These are phyloP conservation scores for Argyrosomus regius DNA, from an alignment of 2,797 vertebrate genomes.

Conservation along the genomic window DNA sequence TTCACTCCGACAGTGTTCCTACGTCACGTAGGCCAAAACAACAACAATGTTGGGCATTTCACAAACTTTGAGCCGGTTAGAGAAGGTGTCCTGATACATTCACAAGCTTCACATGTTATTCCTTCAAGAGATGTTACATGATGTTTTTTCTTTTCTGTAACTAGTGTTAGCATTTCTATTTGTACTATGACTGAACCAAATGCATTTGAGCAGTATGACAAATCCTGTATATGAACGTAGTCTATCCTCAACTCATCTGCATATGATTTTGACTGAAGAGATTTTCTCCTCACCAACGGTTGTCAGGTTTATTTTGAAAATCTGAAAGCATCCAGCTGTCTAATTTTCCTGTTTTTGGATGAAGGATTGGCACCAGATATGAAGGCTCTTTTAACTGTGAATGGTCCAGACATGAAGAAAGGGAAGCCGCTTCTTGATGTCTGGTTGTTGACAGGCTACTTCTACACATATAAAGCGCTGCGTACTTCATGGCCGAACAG, in stretches of 20 bases:
- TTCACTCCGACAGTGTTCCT: conserved; percentile 38
- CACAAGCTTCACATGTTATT: conserved; percentile 75
- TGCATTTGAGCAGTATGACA: conserved; percentile 78
- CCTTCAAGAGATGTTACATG: conserved; percentile 76
- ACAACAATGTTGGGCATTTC: conserved; percentile 54
- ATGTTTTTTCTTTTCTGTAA: conserved; percentile 61
- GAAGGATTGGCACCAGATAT: conserved; percentile 78
- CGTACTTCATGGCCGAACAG: conserved; percentile 52
- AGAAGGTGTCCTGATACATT: conserved; percentile 66
- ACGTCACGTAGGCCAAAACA: conserved; percentile 20
- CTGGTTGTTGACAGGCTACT: conserved; percentile 54
- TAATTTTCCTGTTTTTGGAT: conserved; percentile 52
- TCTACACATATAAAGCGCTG: conserved; percentile 40
- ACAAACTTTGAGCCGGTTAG: conserved; percentile 39
- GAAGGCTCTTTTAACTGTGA: conserved; percentile 75
- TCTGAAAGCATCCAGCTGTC: conserved; percentile 59
- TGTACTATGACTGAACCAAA: conserved; percentile 82
- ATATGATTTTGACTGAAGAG: conserved; percentile 23
- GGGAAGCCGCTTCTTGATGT: conserved; percentile 22
- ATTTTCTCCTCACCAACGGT: conserved; percentile 57
- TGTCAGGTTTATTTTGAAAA: conserved; percentile 65
- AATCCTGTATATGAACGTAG: conserved; percentile 67
- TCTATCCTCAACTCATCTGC: conserved; percentile 47
- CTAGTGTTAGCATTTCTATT: conserved; percentile 80
- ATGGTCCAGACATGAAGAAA: conserved; percentile 56